Conservation (phyloP, 1,140 invertebrate species). For the Eciton burchellii region DNA sequence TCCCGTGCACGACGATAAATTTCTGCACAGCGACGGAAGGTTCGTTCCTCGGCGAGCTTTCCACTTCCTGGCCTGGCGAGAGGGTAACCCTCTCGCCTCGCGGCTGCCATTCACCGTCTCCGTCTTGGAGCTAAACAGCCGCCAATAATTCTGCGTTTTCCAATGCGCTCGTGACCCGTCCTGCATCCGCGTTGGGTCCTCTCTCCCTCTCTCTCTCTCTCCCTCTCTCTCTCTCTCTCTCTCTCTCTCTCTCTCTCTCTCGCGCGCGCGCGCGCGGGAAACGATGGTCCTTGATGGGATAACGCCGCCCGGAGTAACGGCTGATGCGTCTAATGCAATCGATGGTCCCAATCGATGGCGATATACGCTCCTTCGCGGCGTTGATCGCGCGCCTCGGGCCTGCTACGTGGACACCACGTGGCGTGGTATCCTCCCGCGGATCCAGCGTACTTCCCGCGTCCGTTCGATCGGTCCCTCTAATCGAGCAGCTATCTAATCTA, state of each 20-base stretch:
- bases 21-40: slow-evolving; percentile 67
- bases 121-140: not conserved
- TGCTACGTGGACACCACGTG: not conserved
- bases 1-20: slow-evolving; percentile 71
- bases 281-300: slow-evolving; percentile 51
- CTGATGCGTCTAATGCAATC: slow-evolving; percentile 65
- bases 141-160: too few species aligned
- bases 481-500: not conserved
- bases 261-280: too few species aligned
- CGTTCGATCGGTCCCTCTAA: not conserved
- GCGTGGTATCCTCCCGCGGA: not conserved
- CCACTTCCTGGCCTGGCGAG: slow-evolving; percentile 68
- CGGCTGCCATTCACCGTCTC: slow-evolving; percentile 55
- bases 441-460: slow-evolving; percentile 2
- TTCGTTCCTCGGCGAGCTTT: slow-evolving; percentile 63
- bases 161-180: not conserved
- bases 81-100: slow-evolving; percentile 37
- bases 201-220: too few species aligned
- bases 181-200: not conserved
- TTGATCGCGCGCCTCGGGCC: slow-evolving; percentile 18
- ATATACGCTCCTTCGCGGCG: slow-evolving; percentile 17
- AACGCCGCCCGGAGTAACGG: slow-evolving; percentile 69
- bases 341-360: slow-evolving; percentile 22
- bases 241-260: too few species aligned
- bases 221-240: too few species aligned